Base-by-base conservation (phyloP, 2,113 vertebrate genomes). In the Rhadina sibilatrix region DNA sequence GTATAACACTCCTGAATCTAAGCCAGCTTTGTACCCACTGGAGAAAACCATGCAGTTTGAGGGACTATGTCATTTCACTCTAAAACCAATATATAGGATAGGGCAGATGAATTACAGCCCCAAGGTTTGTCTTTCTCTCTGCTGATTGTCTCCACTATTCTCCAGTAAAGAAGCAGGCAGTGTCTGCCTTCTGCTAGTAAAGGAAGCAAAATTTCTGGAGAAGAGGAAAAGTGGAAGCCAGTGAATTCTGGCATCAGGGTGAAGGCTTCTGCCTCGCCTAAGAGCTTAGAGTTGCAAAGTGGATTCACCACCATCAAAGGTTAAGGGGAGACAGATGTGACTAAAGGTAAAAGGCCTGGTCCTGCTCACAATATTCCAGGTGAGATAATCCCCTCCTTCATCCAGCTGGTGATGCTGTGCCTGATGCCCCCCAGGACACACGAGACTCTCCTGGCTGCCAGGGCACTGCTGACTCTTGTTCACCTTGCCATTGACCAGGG, bases 351-450 rank as follows among this genome's bases (percentile, higher is more conserved):
- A 87, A 63, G 38, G 28, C 31, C 20, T 63, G 27, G 5, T 54
- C 59, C 54, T 60, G 31, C 30, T 10, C 42, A 40, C 10, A 64
- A 1, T 24, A n/a, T 28, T 65, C 35, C 35, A 49, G 24, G 30
- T 42, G 42, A 20, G 35, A n/a, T 0, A 49, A 65, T 35, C 20
- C 10, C 50, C 50, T 57, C 24, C 60, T 35, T 40, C 5, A 10
- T 16, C 24, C 1, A 0, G 59, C n/a, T 72, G 56, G 13, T 0
- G 0, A 23, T 64, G 50, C 50, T 75, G 35, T n/a, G 15, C 35
- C 60, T 57, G 50, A 11, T 56, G 15, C 6, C 11, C 28, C 28
- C n/a, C 42, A 56, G 42, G 35, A 30, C 30, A 65, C 1, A 0
- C 2, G 1, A 66, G 52, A 16, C 16, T 10, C 20, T 57, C 35